Evolutionary conservation across 2,113 vertebrate genomes (phyloP), one percentile per base, ranked within the genome.

Genomic region (Gymnocephalus cernua): DNA sequence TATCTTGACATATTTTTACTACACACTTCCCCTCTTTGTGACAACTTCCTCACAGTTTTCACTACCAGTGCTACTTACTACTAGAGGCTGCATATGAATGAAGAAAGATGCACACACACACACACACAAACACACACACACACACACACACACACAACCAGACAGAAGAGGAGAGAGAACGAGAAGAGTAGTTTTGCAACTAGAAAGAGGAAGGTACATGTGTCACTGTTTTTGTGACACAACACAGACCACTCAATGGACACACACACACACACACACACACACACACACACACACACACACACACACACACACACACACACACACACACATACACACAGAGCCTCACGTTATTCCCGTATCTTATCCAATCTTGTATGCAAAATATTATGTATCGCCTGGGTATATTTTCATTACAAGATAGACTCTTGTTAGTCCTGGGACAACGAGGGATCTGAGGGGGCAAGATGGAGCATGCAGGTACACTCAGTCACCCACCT

Each of bases 1-100:
- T 91, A 89, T 91, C 84, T 85, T 82, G 66, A 83, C 85, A 86
- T 88, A 85, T 87, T 91, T 92, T 89, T 91, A 91, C 91, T 92
- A 92, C 89, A 92, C 91, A 92, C 92, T 93, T 94, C 93, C 93
- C 84, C 82, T 92, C 76, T 90, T 83, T 88, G 86, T 92, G 82
- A 89, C 87, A 92, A 92, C 93, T 92, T 93, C 93, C 92, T 88
- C 91, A 84, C 69, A 66, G 66, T 84, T 84, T 88, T 90, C 79
- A 91, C 88, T 79, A 86, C 74, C 23, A 54, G 45, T 16, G 21
- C 44, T 9, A 10, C 78, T 53, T 83, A 91, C 87, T 89, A 93
- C 87, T 23, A 68, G 6, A 62, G 9, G 56, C 53, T 71, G 70
- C 77, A 78, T 18, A 90, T 94, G 90, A 94, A 93, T 91, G 93